Evolutionary conservation across 1,140 invertebrate species (phyloP), one percentile per base, ranked within the genome.

Genomic region (Hylaeus anthracinus): DNA sequence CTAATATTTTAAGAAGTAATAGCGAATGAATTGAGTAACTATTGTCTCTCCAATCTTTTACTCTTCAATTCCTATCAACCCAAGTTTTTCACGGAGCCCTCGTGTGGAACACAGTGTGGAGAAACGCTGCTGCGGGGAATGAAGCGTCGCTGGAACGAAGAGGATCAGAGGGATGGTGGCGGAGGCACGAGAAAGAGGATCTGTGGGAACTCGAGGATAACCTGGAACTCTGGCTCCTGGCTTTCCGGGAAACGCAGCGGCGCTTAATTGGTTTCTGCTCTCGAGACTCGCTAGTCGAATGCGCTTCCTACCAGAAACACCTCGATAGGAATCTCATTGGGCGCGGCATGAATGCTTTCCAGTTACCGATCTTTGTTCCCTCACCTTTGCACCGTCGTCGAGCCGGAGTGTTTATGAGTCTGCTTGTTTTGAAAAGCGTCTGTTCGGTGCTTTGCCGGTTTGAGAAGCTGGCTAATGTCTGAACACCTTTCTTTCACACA

Each of bases 221-320:
- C 70, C 39, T 48, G 77, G 65, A 80, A 72, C 55, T 66, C 70
- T 71, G 67, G 78, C 78, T 74, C 72, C 66, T 48, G 58, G 51
- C 56, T 84, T 85, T 79, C 77, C 72, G 72, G 82, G 82, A 84
- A 85, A 85, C 61, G 77, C 66, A 53, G 67, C 39, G 43, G 53
- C 84, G 72, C 78, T 81, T 85, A 85, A 85, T 85, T 84, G 77
- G 67, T 84, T 84, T 84, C 83, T 74, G 77, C 70, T 79, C 70
- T 76, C 72, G 67, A 80, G 83, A 66, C 53, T 75, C 60, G 66
- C 61, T 39, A 53, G 66, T 73, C 72, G 66, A 84, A 71, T 12
- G 64, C 66, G 81, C 55, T 74, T 51, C 63, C 63, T 61, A 80
- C 63, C 55, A 41, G 72, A 61, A 80, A 74, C 72, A 75, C 37